Conservation (phyloP, 2,113 vertebrate genomes). For the Gobio gobio region DNA sequence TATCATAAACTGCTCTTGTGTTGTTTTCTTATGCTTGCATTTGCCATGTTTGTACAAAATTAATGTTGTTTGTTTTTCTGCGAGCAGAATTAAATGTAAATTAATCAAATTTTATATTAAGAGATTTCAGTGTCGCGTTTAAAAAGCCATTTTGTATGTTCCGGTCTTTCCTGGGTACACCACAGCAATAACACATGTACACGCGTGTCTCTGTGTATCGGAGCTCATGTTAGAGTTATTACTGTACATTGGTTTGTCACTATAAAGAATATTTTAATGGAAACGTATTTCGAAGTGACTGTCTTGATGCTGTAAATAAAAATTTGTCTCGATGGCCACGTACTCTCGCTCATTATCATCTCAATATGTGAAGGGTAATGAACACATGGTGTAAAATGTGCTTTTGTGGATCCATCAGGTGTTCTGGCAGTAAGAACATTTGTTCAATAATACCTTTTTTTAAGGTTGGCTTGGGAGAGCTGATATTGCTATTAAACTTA, state of each 20-base stretch:
- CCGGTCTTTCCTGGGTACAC: slow-evolving; percentile 32
- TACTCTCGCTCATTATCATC: not conserved
- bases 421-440: too few species aligned
- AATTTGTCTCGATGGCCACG: not conserved
- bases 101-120: slow-evolving; percentile 57
- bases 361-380: too few species aligned
- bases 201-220: slow-evolving; percentile 8
- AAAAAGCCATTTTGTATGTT: slow-evolving; percentile 57
- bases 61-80: slow-evolving; percentile 49
- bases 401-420: too few species aligned
- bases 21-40: slow-evolving; percentile 22
- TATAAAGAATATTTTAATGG: slow-evolving; percentile 47
- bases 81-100: slow-evolving; percentile 58
- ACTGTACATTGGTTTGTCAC: slow-evolving; percentile 53
- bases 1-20: slow-evolving; percentile 16
- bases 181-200: slow-evolving; percentile 42
- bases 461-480: too few species aligned
- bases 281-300: slow-evolving; percentile 55
- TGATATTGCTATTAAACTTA: too few species aligned
- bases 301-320: slow-evolving; percentile 66
- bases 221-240: slow-evolving; percentile 34
- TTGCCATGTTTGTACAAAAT: slow-evolving; percentile 50
- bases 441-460: too few species aligned
- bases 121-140: slow-evolving; percentile 50
- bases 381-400: too few species aligned